phyloP scores from a whole-genome alignment of 92 coral and sea anemone species.

The Porites evermanni region DNA sequence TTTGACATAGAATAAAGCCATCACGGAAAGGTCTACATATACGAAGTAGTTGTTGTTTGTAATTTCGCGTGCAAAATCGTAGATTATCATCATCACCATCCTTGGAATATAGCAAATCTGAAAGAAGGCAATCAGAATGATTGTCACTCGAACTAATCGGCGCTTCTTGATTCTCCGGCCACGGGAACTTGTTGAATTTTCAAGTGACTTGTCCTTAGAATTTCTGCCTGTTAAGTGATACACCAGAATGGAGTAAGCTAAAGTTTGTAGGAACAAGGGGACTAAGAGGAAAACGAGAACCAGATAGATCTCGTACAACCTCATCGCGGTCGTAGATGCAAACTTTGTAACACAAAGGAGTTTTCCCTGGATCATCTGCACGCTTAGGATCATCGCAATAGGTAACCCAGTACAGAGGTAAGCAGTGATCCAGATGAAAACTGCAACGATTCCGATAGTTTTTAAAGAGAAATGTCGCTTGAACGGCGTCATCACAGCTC shows the following conservation, averaged over 20 bases:
- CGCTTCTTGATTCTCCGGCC: conserved; percentile 2
- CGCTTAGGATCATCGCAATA: conserved; percentile 26
- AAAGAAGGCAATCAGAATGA: conserved; percentile 51
- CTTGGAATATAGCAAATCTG: conserved; percentile 73
- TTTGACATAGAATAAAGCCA: conserved; percentile 60
- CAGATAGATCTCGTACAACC: conserved; percentile 62
- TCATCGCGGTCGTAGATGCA: conserved; percentile 41
- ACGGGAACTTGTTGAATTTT: conserved; percentile 6
- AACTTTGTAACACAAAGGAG: conserved; percentile 25
- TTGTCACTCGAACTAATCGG: conserved; percentile 28
- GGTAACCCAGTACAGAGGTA: conserved; percentile 64
- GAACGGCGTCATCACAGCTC: conserved; percentile 73
- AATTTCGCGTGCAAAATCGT: conserved; percentile 45
- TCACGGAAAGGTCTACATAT: conserved; percentile 16
- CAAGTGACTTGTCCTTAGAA: background rate
- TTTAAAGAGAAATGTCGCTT: conserved; percentile 58
- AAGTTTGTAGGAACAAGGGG: conserved; percentile 75
- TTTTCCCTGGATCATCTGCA: background rate
- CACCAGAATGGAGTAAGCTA: conserved; percentile 63
- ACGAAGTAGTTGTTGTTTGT: conserved; percentile 12
- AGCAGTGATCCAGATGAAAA: conserved; percentile 53
- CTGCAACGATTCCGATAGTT: conserved; percentile 39
- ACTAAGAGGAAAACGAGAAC: conserved; percentile 59
- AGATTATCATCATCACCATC: conserved; percentile 55
- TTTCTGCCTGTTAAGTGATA: conserved; percentile 24